Evolutionary conservation across 2,888 invertebrate genomes (phyloP).

Genomic region (Neocrepidodera transversa): DNA sequence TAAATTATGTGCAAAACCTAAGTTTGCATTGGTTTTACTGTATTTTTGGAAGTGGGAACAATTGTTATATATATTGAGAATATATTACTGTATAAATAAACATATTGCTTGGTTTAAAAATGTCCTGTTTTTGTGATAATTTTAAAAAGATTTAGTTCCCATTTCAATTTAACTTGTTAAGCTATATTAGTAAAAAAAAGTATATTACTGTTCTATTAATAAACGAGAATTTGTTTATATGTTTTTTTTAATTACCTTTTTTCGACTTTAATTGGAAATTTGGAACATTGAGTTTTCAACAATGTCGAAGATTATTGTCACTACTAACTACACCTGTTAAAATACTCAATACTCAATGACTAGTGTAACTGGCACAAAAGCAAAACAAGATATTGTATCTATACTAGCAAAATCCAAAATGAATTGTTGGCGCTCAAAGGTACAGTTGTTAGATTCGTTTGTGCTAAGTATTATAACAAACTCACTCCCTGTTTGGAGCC

Average conservation of each 20-base stretch:
- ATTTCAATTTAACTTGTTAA: conserved; percentile 47
- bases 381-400: no score
- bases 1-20: conserved; percentile 21
- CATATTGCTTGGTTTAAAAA: conserved; percentile 30
- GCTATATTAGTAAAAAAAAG: conserved; percentile 50
- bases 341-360: no score
- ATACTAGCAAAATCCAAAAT: no score
- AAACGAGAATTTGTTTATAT: conserved; percentile 50
- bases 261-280: no score
- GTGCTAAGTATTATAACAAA: no score
- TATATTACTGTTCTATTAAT: conserved; percentile 54
- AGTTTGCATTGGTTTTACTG: conserved; percentile 29
- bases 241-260: neutral
- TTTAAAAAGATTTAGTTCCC: conserved; percentile 35
- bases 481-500: no score
- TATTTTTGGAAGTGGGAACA: conserved; percentile 44
- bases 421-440: no score
- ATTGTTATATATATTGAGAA: conserved; percentile 38
- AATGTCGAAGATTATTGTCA: no score
- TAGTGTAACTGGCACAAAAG: no score
- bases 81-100: conserved; percentile 37
- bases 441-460: no score
- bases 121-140: conserved; percentile 30
- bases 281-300: no score
- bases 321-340: no score